These are phyloP conservation scores for Phylloscopus trochiloides DNA, from an alignment of 2,113 vertebrate genomes.

Conservation along the genomic window DNA sequence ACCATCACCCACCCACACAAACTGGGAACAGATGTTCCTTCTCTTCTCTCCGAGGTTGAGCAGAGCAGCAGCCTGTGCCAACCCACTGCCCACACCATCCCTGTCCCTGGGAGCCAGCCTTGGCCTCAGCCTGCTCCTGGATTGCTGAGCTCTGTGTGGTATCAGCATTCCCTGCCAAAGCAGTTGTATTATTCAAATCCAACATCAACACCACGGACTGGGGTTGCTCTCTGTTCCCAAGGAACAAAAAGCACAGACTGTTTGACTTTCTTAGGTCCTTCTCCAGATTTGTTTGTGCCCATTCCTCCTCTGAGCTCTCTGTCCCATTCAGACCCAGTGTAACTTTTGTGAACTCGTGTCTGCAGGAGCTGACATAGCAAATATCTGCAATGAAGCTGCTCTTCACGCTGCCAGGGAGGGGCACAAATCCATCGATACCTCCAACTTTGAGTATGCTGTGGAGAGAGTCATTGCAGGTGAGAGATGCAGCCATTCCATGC, in stretches of 20 bases:
- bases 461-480: constrained; percentile 93
- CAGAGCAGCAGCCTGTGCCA: not conserved
- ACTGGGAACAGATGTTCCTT: constrained; percentile 22
- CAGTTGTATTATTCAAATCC: not conserved
- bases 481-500: not conserved
- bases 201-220: not conserved
- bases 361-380: constrained; percentile 96
- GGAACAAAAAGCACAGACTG: not conserved
- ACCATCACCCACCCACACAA: constrained; percentile 23
- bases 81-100: not conserved
- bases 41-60: not conserved
- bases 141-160: constrained; percentile 8
- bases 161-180: not conserved
- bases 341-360: not conserved
- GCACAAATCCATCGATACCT: constrained; percentile 87
- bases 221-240: not conserved
- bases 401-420: constrained; percentile 93
- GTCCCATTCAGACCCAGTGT: not conserved
- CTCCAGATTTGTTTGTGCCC: not conserved
- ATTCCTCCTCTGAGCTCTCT: not conserved
- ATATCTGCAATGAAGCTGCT: constrained; percentile 96
- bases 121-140: not conserved
- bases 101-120: not conserved
- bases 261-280: not conserved
- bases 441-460: constrained; percentile 92